Evolutionary conservation across 2,113 vertebrate species (phyloP).

Genomic region (Notechis scutatus): DNA sequence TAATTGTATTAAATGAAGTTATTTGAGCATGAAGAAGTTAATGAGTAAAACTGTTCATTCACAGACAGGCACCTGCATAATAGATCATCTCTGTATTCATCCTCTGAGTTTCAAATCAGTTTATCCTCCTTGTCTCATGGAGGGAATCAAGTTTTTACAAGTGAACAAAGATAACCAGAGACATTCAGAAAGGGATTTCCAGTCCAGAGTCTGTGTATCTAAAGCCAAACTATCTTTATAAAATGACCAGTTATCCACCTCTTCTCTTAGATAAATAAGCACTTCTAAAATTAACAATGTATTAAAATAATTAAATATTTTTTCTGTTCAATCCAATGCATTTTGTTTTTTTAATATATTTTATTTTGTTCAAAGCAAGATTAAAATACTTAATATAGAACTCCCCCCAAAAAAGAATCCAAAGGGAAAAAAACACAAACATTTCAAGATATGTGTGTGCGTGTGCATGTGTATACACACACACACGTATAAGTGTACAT

Average conservation of each 20-base stretch:
- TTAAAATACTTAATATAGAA: not conserved
- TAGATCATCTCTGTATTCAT: not conserved
- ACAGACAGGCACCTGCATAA: conserved; percentile 5
- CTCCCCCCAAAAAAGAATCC: not conserved
- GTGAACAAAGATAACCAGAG: not conserved
- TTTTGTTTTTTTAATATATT: not conserved
- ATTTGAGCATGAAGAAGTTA: conserved; percentile 30
- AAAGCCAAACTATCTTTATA: not conserved
- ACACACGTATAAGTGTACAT: too few species aligned
- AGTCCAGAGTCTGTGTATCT: not conserved
- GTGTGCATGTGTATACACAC: too few species aligned
- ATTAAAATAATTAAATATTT: not conserved
- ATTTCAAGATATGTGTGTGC: too few species aligned
- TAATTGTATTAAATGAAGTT: conserved; percentile 29
- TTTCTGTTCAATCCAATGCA: not conserved
- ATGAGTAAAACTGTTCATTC: conserved; percentile 26
- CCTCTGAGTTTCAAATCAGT: conserved; percentile 7
- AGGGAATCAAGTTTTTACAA: not conserved
- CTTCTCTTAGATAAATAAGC: not conserved
- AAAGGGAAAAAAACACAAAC: not conserved
- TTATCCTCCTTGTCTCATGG: not conserved
- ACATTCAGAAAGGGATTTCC: not conserved
- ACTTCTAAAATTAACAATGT: not conserved
- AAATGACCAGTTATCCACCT: not conserved
- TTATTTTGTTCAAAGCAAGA: not conserved